Percentiles rank a stretch among this genome's conserved stretches.
Conservation (phyloP, 2,113 vertebrate genomes). For the Dryoscopus gambensis region DNA sequence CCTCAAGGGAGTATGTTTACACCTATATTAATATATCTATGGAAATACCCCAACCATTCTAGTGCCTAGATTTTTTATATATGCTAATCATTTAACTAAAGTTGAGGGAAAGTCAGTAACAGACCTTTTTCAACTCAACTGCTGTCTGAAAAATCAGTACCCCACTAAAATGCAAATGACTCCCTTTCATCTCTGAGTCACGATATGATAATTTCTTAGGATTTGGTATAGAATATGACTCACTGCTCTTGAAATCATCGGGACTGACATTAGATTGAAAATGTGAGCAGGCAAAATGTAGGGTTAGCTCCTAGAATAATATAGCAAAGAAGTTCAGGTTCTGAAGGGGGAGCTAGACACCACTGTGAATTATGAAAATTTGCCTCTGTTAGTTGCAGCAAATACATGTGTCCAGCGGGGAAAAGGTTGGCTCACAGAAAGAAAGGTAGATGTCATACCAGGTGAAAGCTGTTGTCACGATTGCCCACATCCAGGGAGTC, state of each 20-base stretch:
- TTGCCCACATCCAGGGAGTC: background rate
- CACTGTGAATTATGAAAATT: background rate
- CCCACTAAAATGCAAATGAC: background rate
- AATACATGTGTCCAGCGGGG: background rate
- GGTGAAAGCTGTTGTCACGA: background rate
- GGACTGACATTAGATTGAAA: background rate
- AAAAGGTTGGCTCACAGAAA: background rate
- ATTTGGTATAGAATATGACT: constrained; percentile 22
- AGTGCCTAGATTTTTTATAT: background rate
- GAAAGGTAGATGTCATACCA: background rate
- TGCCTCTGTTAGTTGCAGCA: background rate
- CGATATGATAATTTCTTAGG: background rate
- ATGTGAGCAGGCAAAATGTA: background rate
- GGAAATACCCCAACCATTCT: background rate
- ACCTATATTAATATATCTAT: background rate
- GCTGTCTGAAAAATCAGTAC: constrained; percentile 16
- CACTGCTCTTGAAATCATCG: background rate
- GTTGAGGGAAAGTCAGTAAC: background rate
- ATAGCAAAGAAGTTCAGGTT: background rate
- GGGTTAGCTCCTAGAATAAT: background rate
- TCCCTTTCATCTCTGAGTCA: constrained; percentile 39
- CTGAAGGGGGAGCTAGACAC: background rate
- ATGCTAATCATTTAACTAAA: background rate
- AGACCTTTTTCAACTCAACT: background rate
- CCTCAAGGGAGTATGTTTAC: background rate